Evolutionary conservation across 2,113 vertebrate species (phyloP).

Genomic region (Gobius niger): DNA sequence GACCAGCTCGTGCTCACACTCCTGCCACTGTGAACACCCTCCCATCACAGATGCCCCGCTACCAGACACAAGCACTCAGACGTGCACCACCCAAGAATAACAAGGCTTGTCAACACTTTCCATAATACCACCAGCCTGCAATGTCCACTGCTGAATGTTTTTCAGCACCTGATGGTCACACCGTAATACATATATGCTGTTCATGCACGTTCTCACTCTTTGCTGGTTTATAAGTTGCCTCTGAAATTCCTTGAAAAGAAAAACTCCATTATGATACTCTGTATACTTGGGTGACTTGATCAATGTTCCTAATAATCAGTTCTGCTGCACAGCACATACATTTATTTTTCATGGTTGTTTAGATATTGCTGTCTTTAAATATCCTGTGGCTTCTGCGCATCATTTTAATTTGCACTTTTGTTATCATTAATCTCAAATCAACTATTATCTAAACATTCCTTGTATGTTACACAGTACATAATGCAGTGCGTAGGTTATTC

Average conservation of each 20-base stretch:
- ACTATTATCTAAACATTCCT: not conserved
- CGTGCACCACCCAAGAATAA: slow-evolving; percentile 66
- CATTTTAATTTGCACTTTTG: slow-evolving; percentile 33
- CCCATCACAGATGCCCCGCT: slow-evolving; percentile 29
- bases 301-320: not conserved
- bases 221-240: not conserved
- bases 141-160: slow-evolving; percentile 23
- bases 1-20: slow-evolving; percentile 38
- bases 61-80: slow-evolving; percentile 32
- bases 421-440: slow-evolving; percentile 34
- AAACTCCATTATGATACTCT: not conserved
- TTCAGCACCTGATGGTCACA: slow-evolving; percentile 20
- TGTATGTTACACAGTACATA: not conserved
- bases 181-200: not conserved
- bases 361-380: not conserved
- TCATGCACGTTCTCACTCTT: not conserved
- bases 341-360: not conserved
- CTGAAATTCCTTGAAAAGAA: slow-evolving; percentile 4
- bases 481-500: not conserved
- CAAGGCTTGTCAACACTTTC: slow-evolving; percentile 13
- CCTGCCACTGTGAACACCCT: slow-evolving; percentile 54
- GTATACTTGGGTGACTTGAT: slow-evolving; percentile 10
- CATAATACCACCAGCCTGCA: slow-evolving; percentile 45
- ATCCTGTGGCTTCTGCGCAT: slow-evolving; percentile 17
- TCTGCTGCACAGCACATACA: not conserved